Percentiles rank a stretch among this genome's conserved stretches.
These are phyloP conservation scores for Troides oblongomaculatus DNA, from an alignment of 2,888 invertebrate genomes.

Conservation along the genomic window DNA sequence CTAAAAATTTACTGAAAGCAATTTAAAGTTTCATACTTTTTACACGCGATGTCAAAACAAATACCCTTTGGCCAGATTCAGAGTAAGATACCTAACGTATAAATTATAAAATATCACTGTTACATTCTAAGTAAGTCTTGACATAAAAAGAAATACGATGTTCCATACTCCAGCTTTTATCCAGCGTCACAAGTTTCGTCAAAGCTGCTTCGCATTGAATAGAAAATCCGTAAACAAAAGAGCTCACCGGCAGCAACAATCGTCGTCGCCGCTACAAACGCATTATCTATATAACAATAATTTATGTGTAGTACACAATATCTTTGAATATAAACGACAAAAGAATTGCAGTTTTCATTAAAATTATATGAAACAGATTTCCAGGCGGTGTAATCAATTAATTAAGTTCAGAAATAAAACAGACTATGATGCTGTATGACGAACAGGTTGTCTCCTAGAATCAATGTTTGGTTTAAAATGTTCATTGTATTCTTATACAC, in stretches of 20 bases:
- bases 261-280: conserved; percentile 5
- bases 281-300: conserved; percentile 27
- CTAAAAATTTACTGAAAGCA: no score
- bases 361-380: neutral
- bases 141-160: conserved; percentile 42
- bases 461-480: no score
- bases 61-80: neutral
- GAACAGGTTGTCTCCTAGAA: no score
- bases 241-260: conserved; percentile 34
- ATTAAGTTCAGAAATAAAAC: no score
- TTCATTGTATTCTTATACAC: no score
- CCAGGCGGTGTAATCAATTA: neutral
- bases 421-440: no score
- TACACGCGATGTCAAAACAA: no score
- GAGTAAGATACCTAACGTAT: neutral
- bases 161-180: conserved; percentile 24
- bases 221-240: conserved; percentile 46
- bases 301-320: conserved; percentile 19
- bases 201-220: conserved; percentile 44
- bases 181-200: conserved; percentile 40
- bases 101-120: neutral
- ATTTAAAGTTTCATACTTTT: no score
- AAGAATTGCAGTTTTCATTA: neutral
- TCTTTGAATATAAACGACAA: conserved; percentile 9
- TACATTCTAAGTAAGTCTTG: conserved; percentile 34